Evolutionary conservation across 2,888 invertebrate genomes (phyloP).

Genomic region (Brachyptera putata): DNA sequence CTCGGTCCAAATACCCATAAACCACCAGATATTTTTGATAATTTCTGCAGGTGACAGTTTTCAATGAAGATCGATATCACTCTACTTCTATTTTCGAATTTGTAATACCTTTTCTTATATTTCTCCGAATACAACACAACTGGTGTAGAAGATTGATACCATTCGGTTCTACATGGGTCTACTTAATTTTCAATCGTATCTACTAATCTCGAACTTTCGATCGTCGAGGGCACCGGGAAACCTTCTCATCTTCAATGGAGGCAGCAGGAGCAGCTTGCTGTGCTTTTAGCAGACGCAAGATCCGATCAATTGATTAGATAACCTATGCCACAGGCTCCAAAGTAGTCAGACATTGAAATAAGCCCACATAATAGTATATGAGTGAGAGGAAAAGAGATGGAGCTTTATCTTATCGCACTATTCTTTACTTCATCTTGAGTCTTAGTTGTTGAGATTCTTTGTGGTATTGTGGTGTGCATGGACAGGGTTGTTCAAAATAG

Average conservation of each 20-base stretch:
- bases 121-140: too few species aligned
- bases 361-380: too few species aligned
- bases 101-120: too few species aligned
- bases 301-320: constrained; percentile 18
- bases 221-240: neutral
- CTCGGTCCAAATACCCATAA: too few species aligned
- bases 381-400: constrained; percentile 12
- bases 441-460: neutral
- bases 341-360: constrained; percentile 9
- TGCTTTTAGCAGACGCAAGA: neutral
- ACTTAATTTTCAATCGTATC: constrained; percentile 14
- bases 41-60: too few species aligned
- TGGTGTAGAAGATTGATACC: too few species aligned
- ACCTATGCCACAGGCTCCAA: neutral
- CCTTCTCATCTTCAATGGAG: neutral
- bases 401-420: constrained; percentile 7
- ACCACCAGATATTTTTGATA: too few species aligned
- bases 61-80: too few species aligned
- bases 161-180: constrained; percentile 8
- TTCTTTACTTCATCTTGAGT: constrained; percentile 14
- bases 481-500: too few species aligned
- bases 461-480: too few species aligned
- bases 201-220: constrained; percentile 1
- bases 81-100: too few species aligned
- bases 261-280: constrained; percentile 11